Base-by-base conservation (phyloP, 2,797 vertebrate genomes). In the Sebastes minor region DNA sequence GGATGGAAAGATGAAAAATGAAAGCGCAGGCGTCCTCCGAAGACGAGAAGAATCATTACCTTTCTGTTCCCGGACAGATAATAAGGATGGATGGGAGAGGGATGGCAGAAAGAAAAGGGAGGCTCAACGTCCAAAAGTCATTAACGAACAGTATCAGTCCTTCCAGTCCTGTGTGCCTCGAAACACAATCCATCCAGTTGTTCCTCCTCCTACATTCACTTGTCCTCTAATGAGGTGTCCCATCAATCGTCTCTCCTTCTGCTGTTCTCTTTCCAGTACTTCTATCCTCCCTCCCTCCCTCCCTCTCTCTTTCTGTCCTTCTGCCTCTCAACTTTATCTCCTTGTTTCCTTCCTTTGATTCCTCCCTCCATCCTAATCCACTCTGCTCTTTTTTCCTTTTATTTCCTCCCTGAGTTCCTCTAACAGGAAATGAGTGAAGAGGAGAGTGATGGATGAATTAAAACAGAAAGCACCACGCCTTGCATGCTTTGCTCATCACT, bases 11-110 rank as follows among this genome's bases (percentile, higher is more conserved):
- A 85, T 86, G 76, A 90, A 81, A 88, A 81, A 88, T 88, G 77
- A 67, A 76, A 46, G 71, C 13, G 75, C 61, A 3, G 11, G 8
- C 12, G 56, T 71, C 81, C 85, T 74, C 60, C 16, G 68, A 81
- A 81, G 87, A 84, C 69, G 30, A 75, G 84, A 85, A 76, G 83
- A 86, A 80, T 80, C 82, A 86, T 89, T 86, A 77, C 52, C 56
- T 69, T 65, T 76, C 85, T 86, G 80, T 56, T 77, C 65, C 35
- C 57, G 32, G 83, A 81, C 72, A 76, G 63, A 86, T 74, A 73
- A 71, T 80, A 25, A 83, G 71, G 81, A 87, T 49, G 30, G 78
- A 88, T 81, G 76, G 61, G 46, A 25, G 76, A 66, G 33, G 28
- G 49, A 16, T 16, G 74, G 80, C 68, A 78, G 83, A 66, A 70